A percentile compares a stretch with the other conserved stretches of the same genome.
These are phyloP conservation scores for Chaetodon trifasciatus DNA, from an alignment of 2,797 vertebrate species.

Conservation along the genomic window DNA sequence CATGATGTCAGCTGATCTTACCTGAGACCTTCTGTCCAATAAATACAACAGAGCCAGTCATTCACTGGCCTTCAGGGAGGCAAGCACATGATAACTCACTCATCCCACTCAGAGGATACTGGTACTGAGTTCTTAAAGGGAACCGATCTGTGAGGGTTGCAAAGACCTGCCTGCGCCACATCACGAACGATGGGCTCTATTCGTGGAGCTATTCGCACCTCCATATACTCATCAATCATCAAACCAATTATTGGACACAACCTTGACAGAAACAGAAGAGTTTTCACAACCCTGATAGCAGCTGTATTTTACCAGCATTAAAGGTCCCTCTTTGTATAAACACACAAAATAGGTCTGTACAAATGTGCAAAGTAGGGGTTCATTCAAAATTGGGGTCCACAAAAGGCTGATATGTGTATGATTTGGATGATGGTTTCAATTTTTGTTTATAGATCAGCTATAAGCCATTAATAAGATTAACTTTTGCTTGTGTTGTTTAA, in stretches of 20 bases:
- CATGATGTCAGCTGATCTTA: conserved; percentile 8
- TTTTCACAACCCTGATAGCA: not conserved
- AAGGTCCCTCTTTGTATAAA: not conserved
- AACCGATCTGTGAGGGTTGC: not conserved
- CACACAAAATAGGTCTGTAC: not conserved
- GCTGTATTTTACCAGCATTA: not conserved
- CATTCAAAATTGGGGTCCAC: not conserved
- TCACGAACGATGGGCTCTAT: not conserved
- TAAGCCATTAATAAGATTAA: not conserved
- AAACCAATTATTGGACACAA: not conserved
- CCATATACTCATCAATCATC: not conserved
- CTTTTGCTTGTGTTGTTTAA: not conserved
- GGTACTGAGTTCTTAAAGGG: not conserved
- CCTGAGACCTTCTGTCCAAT: not conserved
- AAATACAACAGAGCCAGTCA: not conserved
- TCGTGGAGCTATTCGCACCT: not conserved
- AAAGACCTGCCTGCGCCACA: not conserved
- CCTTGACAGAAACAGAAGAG: not conserved
- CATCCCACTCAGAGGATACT: not conserved
- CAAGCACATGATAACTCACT: conserved; percentile 33
- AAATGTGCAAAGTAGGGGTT: too few species aligned
- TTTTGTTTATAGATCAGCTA: not conserved
- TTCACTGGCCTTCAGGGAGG: conserved; percentile 14
- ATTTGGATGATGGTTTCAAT: too few species aligned
- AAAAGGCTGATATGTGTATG: not conserved